phyloP scores from a whole-genome alignment of 1,140 invertebrate genomes.

The Halotydeus destructor region DNA sequence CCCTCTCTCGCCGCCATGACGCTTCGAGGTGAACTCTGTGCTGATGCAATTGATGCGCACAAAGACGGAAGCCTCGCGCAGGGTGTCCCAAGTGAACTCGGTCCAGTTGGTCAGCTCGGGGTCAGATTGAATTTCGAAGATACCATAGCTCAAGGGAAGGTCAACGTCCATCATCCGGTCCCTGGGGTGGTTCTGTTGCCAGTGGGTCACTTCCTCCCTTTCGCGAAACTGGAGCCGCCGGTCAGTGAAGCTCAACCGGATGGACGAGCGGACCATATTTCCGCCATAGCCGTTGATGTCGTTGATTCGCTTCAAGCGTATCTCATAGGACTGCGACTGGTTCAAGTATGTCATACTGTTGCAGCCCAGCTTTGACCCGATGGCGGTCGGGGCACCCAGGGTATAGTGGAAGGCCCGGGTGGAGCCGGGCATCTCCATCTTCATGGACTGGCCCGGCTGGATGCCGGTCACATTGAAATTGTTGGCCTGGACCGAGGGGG shows the following conservation, averaged over 20 bases:
- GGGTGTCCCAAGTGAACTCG: constrained; percentile 81
- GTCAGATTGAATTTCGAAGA: constrained; percentile 56
- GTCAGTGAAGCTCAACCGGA: constrained; percentile 57
- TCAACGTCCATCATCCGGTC: constrained; percentile 69
- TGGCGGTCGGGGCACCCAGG: constrained; percentile 76
- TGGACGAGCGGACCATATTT: constrained; percentile 29
- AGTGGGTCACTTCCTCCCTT: constrained; percentile 67
- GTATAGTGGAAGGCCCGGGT: constrained; percentile 58
- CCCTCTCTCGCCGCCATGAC: constrained; percentile 89
- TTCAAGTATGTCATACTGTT: constrained; percentile 88
- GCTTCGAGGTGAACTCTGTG: constrained; percentile 90
- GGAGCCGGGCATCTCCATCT: not conserved
- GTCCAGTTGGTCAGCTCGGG: constrained; percentile 46
- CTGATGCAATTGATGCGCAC: constrained; percentile 89
- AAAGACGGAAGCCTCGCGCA: constrained; percentile 78
- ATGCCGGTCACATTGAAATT: constrained; percentile 5
- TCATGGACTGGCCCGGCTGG: constrained; percentile 8
- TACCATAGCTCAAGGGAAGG: constrained; percentile 72
- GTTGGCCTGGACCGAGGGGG: constrained; percentile 2
- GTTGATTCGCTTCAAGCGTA: constrained; percentile 81
- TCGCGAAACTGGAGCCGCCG: constrained; percentile 79
- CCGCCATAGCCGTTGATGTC: constrained; percentile 65
- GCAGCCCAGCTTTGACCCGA: constrained; percentile 82
- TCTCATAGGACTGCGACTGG: constrained; percentile 87
- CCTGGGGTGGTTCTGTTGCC: constrained; percentile 62